Percentiles rank a stretch among this genome's conserved stretches.
Evolutionary conservation across 2,797 vertebrate species (phyloP).

Genomic region (Oreortyx pictus): DNA sequence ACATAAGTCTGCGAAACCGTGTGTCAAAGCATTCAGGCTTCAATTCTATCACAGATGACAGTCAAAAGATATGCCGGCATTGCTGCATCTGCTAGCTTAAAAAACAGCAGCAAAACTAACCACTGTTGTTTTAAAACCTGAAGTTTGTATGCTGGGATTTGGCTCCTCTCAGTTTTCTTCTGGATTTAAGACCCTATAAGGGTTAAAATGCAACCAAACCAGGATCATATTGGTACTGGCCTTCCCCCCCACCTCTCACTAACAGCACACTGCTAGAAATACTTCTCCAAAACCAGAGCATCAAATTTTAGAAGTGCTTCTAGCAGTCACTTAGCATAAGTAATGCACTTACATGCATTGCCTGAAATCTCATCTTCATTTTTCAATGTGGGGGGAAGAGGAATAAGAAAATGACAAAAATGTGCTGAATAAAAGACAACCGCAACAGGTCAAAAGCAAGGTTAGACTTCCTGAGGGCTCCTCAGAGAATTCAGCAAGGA

Average conservation of each 20-base stretch:
- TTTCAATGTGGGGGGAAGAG: background rate
- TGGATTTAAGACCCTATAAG: background rate
- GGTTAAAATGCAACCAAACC: background rate
- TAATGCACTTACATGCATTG: background rate
- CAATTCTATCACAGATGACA: background rate
- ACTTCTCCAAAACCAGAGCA: background rate
- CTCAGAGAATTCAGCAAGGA: slow-evolving; percentile 10
- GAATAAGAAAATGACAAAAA: background rate
- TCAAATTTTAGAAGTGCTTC: background rate
- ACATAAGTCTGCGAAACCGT: background rate
- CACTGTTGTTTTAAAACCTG: fast-evolving
- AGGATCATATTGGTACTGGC: background rate
- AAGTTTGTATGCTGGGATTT: background rate
- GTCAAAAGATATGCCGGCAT: background rate
- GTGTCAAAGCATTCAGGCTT: background rate
- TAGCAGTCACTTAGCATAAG: background rate
- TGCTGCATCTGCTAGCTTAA: background rate
- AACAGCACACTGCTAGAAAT: background rate
- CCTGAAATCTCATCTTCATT: background rate
- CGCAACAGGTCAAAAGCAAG: slow-evolving; percentile 34
- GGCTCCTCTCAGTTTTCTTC: background rate
- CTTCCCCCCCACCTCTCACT: fast-evolving
- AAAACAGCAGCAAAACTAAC: background rate
- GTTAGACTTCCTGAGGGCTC: slow-evolving; percentile 21
- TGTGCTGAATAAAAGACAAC: slow-evolving; percentile 26